A percentile compares a stretch with the other conserved stretches of the same genome.
Conservation (phyloP, 2,888 invertebrate species). For the Crematogaster levior region DNA sequence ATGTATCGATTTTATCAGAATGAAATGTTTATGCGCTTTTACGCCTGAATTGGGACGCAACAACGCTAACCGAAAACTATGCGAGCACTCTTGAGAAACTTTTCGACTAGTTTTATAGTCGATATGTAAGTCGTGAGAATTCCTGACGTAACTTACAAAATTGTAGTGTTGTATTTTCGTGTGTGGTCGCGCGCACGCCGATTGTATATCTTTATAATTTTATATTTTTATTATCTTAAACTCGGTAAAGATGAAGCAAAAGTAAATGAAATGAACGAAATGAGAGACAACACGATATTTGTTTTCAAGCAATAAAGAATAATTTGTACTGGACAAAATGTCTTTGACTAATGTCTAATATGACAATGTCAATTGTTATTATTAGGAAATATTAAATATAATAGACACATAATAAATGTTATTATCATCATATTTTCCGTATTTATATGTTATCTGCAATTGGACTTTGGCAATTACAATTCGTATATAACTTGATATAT, state of each 20-base stretch:
- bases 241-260: not conserved
- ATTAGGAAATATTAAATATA: not conserved
- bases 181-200: not conserved
- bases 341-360: not conserved
- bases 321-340: too few species aligned
- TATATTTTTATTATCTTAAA: conserved; percentile 8
- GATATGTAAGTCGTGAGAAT: conserved; percentile 8
- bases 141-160: conserved; percentile 22
- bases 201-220: not conserved
- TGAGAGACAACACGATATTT: not conserved
- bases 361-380: not conserved
- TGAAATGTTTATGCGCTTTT: conserved; percentile 41
- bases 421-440: conserved; percentile 6
- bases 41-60: conserved; percentile 24
- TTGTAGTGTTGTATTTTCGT: conserved; percentile 3
- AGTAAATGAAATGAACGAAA: not conserved
- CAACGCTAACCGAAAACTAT: conserved; percentile 44
- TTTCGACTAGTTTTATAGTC: conserved; percentile 1
- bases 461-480: not conserved
- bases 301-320: not conserved
- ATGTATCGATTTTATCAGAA: not conserved
- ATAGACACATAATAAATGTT: not conserved
- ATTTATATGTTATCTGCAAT: not conserved
- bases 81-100: conserved; percentile 43
- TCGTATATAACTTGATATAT: not conserved